Base-by-base conservation (phyloP, 2,888 invertebrate species). In the Agrochola circellaris region DNA sequence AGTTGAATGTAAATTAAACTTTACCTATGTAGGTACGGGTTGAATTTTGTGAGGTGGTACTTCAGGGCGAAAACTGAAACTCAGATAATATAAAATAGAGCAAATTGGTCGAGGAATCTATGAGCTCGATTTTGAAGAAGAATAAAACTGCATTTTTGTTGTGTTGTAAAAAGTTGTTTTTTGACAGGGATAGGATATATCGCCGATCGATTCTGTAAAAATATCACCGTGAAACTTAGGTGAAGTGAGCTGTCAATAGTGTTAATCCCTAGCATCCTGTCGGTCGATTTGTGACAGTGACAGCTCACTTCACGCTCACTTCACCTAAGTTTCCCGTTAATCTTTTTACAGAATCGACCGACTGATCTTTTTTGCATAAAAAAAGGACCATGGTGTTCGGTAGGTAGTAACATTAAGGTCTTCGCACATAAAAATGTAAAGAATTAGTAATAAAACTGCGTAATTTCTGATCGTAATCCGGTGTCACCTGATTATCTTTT, bases 1-100 rank as follows among this genome's bases (percentile, higher is more conserved):
- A 73, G 42, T 67, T 74, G 75, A 70, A 51, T 72, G 65, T 76
- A 77, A 83, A 85, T 83, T 79, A 80, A 81, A 64, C 6, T 56
- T 17, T 60, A 60, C 58, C n/a, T 26, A 56, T 68, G 30, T 67
- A n/a, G 7, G 20, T 61, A 30, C 5, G 13, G 7, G 26, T 3
- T 34, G n/a, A 11, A 4, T n/a, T 51, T 58, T 77, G 51, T 61
- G 9, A 61, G 51, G 30, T 2, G 8, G 9, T 7, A 20, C 38
- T 30, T 73, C 3, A n/a, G 38, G 11, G 26, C 23, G 9, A 26
- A 48, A 26, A 34, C 15, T 56, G 4, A 23, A 34, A 45, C 26
- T n/a, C 17, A 26, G 17, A 34, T 34, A 34, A 23, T n/a, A 26
- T 2, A 7, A 0, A 60, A 26, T 17, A 38, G 9, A 58, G 13